Conservation (phyloP, 2,113 vertebrate species). For the Lucifuga dentata region DNA sequence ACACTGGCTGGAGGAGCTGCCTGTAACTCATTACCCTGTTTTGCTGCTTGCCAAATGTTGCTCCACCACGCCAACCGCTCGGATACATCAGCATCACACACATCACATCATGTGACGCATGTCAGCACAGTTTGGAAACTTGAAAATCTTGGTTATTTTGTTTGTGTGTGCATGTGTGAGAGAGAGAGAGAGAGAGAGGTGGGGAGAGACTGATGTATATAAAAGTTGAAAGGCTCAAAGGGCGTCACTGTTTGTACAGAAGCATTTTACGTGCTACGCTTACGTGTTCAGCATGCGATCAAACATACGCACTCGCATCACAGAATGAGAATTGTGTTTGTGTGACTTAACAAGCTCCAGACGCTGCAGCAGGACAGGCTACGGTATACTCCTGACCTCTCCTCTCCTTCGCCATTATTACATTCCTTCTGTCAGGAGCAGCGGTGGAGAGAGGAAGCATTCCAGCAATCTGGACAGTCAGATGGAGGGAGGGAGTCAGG, state of each 20-base stretch:
- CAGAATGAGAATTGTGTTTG: slow-evolving; percentile 7
- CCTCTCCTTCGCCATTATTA: slow-evolving; percentile 39
- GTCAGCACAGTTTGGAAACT: slow-evolving; percentile 30
- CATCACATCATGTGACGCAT: slow-evolving; percentile 21
- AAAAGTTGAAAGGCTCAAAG: slow-evolving; percentile 27
- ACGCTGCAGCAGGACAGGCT: slow-evolving; percentile 49
- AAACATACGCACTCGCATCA: background rate
- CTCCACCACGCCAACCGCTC: slow-evolving; percentile 31
- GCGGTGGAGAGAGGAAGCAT: slow-evolving; percentile 35
- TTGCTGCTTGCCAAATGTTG: slow-evolving; percentile 51
- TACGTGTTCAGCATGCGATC: too few species aligned
- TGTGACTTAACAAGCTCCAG: slow-evolving; percentile 48
- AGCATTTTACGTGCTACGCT: too few species aligned
- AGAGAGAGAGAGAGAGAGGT: too few species aligned
- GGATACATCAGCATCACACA: slow-evolving; percentile 15
- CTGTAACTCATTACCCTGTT: slow-evolving; percentile 59
- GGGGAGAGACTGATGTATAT: background rate
- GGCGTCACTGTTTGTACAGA: slow-evolving; percentile 58
- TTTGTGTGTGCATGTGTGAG: slow-evolving; percentile 25
- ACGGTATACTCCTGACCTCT: slow-evolving; percentile 46
- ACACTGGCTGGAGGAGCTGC: slow-evolving; percentile 36
- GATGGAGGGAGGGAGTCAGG: slow-evolving; percentile 10
- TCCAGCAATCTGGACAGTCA: slow-evolving; percentile 25
- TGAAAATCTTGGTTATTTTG: background rate
- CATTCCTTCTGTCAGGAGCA: slow-evolving; percentile 57